Evolutionary conservation across 2,113 vertebrate species (phyloP).

Genomic region (Heterotilapia buettikoferi): DNA sequence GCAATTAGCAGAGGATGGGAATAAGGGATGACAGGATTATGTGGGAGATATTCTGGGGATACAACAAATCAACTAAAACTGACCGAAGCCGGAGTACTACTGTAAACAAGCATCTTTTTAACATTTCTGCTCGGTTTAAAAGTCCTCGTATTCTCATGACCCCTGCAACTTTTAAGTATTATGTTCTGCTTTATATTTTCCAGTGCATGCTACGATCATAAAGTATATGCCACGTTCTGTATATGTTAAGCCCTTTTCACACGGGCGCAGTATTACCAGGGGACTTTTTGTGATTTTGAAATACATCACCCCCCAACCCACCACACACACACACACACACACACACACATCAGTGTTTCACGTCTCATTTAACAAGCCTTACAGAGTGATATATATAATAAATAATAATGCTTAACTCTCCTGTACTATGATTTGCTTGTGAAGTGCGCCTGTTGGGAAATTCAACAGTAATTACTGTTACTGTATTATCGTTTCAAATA

Average conservation of each 20-base stretch:
- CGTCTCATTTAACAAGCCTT: not conserved
- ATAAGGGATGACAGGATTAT: slow-evolving; percentile 22
- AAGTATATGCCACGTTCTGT: not conserved
- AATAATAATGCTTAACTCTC: not conserved
- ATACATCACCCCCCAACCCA: not conserved
- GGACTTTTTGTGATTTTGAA: not conserved
- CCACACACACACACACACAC: not conserved
- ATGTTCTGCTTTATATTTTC: not conserved
- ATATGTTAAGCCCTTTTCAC: not conserved
- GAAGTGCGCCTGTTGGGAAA: not conserved
- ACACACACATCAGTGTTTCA: not conserved
- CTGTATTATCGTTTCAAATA: not conserved
- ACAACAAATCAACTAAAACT: not conserved
- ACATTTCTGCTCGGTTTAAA: not conserved
- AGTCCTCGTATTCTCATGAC: not conserved
- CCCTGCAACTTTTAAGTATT: not conserved
- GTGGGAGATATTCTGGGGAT: not conserved
- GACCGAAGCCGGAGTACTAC: not conserved
- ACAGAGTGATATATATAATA: not conserved
- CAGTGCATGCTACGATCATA: not conserved
- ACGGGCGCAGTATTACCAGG: not conserved
- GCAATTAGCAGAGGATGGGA: slow-evolving; percentile 34
- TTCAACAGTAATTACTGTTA: not conserved
- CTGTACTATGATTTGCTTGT: not conserved
- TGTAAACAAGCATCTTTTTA: not conserved